Evolutionary conservation across 2,113 vertebrate genomes (phyloP), one percentile per base, ranked within the genome.

Genomic region (Nanorana parkeri): DNA sequence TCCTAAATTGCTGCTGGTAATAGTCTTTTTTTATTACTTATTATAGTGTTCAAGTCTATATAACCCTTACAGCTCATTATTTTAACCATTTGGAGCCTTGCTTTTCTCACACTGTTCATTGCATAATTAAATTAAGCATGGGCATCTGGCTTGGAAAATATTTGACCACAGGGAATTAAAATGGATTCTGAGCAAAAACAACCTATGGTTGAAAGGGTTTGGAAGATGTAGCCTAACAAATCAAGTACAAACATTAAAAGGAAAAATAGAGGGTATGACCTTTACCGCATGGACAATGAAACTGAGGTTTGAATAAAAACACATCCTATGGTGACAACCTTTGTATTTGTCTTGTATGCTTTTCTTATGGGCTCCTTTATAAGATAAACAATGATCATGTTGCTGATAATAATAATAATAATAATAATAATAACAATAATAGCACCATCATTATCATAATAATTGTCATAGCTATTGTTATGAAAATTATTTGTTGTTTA

Each of bases 21-120:
- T 17, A 67, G 56, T 63, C 51, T 63, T 69, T 83, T 69, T 83
- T 63, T 77, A 52, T 36, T 29, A 58, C 54, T 66, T 67, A 66
- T 84, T 67, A 58, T 60, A 69, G 29, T 56, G 67, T 77, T 63
- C 26, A 47, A 56, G 60, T 67, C 60, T 56, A 36, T 67, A 26
- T 67, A 65, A 69, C 63, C 26, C 87, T 87, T 83, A 86, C 28
- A 28, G 23, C 63, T 90, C 75, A 77, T 88, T 80, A 77, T 66
- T 83, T 64, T 78, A 75, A 65, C 68, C 61, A 83, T 86, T 88
- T 84, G 56, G 58, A 81, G 8, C 24, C 73, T 76, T 84, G 66
- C 47, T 21, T 87, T 87, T 87, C 87, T 90, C 81, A 52, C 86
- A 85, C 89, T 86, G 82, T 75, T 67, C 64, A 47, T 47, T 29